Evolutionary conservation across 2,797 vertebrate species (phyloP).

Genomic region (Coreius guichenoti): DNA sequence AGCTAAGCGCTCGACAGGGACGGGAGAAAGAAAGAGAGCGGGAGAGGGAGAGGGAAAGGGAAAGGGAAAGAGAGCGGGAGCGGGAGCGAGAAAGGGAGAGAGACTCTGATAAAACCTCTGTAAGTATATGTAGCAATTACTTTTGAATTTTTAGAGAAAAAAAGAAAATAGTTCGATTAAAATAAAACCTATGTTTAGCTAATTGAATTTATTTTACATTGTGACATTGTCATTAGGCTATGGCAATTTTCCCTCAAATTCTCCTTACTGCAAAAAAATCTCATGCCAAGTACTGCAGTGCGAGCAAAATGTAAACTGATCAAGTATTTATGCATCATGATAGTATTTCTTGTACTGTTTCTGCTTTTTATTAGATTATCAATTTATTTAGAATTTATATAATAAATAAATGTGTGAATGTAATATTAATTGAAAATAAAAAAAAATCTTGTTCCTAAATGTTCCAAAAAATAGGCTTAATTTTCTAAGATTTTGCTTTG

Average conservation of each 20-base stretch:
- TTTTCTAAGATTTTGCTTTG: neutral
- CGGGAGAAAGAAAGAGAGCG: conserved; percentile 90
- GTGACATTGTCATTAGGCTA: neutral
- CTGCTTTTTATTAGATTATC: neutral
- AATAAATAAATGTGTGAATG: neutral
- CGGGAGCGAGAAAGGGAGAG: conserved; percentile 85
- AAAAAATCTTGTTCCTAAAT: neutral
- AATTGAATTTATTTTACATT: neutral
- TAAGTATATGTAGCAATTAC: conserved; percentile 71
- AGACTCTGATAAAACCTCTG: conserved; percentile 87
- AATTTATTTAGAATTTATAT: neutral
- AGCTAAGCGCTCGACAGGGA: conserved; percentile 92
- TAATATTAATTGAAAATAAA: neutral
- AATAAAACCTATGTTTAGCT: neutral
- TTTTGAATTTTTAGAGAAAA: neutral
- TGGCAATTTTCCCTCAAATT: neutral
- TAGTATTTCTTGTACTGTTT: neutral
- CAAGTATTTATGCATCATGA: neutral
- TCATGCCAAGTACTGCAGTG: neutral
- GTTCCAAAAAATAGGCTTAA: neutral
- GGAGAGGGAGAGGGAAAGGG: conserved; percentile 87
- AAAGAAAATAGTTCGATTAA: neutral
- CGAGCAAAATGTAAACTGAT: neutral
- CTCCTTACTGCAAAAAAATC: neutral
- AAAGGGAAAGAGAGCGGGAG: conserved; percentile 86